Conservation (phyloP, 2,888 invertebrate genomes). For the Campaea margaritaria region DNA sequence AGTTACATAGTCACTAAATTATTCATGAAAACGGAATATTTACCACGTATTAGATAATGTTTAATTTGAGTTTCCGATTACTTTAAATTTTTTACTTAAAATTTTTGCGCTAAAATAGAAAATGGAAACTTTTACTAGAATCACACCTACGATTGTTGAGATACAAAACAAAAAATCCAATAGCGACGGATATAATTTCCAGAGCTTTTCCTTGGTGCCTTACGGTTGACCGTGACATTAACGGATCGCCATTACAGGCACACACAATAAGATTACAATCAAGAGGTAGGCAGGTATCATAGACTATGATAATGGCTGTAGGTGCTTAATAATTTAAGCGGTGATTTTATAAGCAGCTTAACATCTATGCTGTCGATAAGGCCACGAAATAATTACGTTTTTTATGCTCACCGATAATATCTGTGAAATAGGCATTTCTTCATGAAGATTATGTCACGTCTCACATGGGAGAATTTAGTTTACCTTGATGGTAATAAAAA, state of each 20-base stretch:
- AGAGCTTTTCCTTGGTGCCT: neutral
- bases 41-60: no score
- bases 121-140: neutral
- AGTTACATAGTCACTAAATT: no score
- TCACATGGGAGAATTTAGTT: no score
- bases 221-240: slow-evolving; percentile 47
- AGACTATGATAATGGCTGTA: neutral
- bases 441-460: no score
- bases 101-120: no score
- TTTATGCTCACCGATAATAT: neutral
- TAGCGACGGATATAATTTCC: neutral
- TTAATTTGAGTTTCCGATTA: no score
- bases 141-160: no score
- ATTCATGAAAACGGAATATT: no score
- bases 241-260: slow-evolving; percentile 11
- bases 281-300: neutral
- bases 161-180: neutral
- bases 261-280: slow-evolving; percentile 5
- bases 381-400: neutral
- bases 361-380: neutral
- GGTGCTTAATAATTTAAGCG: no score
- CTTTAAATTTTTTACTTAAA: no score
- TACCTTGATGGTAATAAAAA: no score
- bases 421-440: no score
- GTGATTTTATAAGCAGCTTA: slow-evolving; percentile 2